phyloP scores from a whole-genome alignment of 2,113 vertebrate species.

The Rhizomys pruinosus region DNA sequence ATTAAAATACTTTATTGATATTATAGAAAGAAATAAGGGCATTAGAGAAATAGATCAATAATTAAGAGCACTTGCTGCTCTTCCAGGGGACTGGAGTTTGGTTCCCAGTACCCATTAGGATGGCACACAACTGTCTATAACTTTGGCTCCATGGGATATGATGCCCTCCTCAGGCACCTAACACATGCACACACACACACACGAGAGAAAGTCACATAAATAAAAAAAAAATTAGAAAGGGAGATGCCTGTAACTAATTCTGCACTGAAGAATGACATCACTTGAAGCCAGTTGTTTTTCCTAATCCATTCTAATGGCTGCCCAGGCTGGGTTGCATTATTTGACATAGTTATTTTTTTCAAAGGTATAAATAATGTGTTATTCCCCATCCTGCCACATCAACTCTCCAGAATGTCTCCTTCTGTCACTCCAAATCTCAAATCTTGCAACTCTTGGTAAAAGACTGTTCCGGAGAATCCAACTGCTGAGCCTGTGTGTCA shows the following conservation, averaged over 20 bases:
- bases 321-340: slow-evolving; percentile 19
- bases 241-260: neutral
- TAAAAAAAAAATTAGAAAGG: neutral
- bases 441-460: neutral
- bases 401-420: neutral
- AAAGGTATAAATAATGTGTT: neutral
- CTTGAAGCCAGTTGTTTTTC: neutral
- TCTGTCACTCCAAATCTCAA: neutral
- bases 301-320: neutral
- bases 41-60: too few relatives aligned
- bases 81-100: too few relatives aligned
- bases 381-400: neutral
- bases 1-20: neutral
- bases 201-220: neutral
- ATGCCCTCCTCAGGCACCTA: too few relatives aligned
- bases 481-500: too few relatives aligned
- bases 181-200: too few relatives aligned
- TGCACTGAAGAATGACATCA: neutral
- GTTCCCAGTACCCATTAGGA: too few relatives aligned
- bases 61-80: too few relatives aligned
- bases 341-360: slow-evolving; percentile 2
- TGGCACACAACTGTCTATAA: too few relatives aligned
- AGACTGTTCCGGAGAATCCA: too few relatives aligned
- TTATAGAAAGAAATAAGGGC: too few relatives aligned
- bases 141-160: too few relatives aligned